Evolutionary conservation across 1,140 invertebrate genomes (phyloP).

Genomic region (Saxidomus purpurata): DNA sequence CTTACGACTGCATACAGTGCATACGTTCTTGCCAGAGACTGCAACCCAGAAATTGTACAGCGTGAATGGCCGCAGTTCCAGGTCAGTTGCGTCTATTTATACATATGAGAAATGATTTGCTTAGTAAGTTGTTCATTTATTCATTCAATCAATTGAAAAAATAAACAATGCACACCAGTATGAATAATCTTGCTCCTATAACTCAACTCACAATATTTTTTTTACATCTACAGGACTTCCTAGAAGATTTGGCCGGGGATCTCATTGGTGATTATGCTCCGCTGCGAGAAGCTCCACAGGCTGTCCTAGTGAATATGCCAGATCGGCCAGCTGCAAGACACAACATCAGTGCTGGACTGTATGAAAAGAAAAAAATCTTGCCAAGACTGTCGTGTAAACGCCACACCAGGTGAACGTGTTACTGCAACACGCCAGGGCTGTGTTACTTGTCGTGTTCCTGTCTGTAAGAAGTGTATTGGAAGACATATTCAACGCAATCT

Average conservation of each 20-base stretch:
- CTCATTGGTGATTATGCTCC: not conserved
- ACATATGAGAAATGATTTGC: too few relatives aligned
- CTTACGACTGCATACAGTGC: not conserved
- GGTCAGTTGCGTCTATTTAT: too few relatives aligned
- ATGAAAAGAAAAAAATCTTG: not conserved
- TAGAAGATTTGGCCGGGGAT: conserved; percentile 1
- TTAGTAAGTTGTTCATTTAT: too few relatives aligned
- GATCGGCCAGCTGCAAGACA: not conserved
- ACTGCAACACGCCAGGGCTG: not conserved
- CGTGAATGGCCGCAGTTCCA: conserved; percentile 22
- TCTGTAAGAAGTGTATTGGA: not conserved
- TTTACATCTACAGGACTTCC: not conserved
- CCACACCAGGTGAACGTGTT: not conserved
- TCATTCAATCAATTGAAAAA: too few relatives aligned
- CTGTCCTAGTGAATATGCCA: not conserved
- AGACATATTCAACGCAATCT: not conserved
- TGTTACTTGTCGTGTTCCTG: not conserved
- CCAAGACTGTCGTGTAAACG: not conserved
- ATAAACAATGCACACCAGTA: too few relatives aligned
- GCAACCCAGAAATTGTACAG: not conserved
- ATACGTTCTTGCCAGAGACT: not conserved
- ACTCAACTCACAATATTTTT: too few relatives aligned
- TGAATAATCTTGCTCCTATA: too few relatives aligned
- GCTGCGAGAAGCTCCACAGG: not conserved
- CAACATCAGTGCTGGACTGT: not conserved